Evolutionary conservation across 2,113 vertebrate genomes (phyloP).

Genomic region (Gila orcuttii): DNA sequence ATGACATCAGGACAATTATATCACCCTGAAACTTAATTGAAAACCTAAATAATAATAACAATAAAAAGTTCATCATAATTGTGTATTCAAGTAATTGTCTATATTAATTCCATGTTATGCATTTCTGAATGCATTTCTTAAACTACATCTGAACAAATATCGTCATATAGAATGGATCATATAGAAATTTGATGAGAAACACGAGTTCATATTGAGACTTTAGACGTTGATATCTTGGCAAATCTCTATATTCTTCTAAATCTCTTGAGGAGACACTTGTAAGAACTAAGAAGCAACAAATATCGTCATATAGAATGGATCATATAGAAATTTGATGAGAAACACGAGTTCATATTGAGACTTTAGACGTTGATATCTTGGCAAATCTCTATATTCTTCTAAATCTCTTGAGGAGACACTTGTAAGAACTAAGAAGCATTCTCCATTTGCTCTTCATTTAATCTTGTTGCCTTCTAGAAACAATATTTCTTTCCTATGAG

Average conservation of each 20-base stretch:
- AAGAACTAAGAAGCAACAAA: not conserved
- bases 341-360: not conserved
- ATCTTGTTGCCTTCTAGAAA: not conserved
- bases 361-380: not conserved
- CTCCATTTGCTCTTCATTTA: not conserved
- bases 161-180: too few relatives aligned
- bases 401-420: not conserved
- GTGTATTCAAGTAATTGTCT: too few relatives aligned
- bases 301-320: too few relatives aligned
- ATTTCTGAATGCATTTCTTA: too few relatives aligned
- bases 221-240: not conserved
- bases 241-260: not conserved
- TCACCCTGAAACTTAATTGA: not conserved
- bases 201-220: too few relatives aligned
- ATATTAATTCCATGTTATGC: too few relatives aligned
- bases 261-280: not conserved
- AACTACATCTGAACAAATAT: too few relatives aligned
- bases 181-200: too few relatives aligned
- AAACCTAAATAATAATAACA: not conserved
- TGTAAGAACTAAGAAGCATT: not conserved
- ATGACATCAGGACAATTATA: not conserved
- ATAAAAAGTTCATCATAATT: too few relatives aligned
- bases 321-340: too few relatives aligned
- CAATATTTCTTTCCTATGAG: slow-evolving; percentile 19
- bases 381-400: not conserved